These are phyloP conservation scores for Microtus ochrogaster DNA, from an alignment of 2,113 vertebrate genomes.

Conservation along the genomic window DNA sequence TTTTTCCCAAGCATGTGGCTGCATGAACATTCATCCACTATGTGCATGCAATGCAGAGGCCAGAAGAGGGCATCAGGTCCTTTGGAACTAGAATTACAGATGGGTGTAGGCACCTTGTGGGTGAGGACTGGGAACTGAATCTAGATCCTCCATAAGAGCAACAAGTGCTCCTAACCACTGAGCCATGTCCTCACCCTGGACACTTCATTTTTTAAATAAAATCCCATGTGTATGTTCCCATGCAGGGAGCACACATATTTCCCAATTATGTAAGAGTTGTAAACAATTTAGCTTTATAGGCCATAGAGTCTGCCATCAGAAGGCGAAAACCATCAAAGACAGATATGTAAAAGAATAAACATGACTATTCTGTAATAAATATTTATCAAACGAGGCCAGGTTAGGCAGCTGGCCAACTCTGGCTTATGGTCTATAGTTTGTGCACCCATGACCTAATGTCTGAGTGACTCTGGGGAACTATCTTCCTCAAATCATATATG, in stretches of 20 bases:
- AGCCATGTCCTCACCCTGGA: not conserved
- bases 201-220: not conserved
- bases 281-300: not conserved
- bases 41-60: not conserved
- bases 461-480: not conserved
- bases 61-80: not conserved
- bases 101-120: not conserved
- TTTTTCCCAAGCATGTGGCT: not conserved
- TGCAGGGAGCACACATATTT: not conserved
- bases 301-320: not conserved
- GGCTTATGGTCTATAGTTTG: not conserved
- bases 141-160: not conserved
- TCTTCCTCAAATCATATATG: not conserved
- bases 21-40: not conserved
- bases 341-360: not conserved
- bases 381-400: not conserved
- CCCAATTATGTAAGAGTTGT: not conserved
- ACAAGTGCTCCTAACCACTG: not conserved
- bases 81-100: not conserved
- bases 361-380: not conserved
- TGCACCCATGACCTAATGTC: not conserved
- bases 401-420: not conserved
- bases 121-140: not conserved
- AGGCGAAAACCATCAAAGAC: not conserved
- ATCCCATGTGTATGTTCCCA: not conserved